Conservation (phyloP, 2,113 vertebrate species). For the Callionymus lyra region DNA sequence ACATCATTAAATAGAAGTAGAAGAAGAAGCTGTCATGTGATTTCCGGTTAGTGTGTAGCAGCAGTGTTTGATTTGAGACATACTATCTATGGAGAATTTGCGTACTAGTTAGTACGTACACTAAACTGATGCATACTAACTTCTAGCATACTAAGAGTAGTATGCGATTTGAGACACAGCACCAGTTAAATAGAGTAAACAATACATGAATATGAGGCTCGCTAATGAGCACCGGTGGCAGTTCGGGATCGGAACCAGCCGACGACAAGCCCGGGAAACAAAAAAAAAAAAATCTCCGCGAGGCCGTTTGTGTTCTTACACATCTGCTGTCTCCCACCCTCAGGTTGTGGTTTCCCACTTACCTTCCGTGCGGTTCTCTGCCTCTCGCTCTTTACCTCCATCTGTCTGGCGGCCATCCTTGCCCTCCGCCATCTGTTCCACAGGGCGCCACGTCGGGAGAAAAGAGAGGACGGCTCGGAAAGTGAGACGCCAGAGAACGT, state of each 20-base stretch:
- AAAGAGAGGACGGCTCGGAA: constrained; percentile 12
- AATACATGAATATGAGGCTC: constrained; percentile 48
- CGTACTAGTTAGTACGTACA: too few relatives aligned
- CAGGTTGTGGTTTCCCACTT: constrained; percentile 32
- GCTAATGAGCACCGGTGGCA: constrained; percentile 53
- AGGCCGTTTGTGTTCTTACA: constrained; percentile 51
- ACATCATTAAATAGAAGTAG: too few relatives aligned
- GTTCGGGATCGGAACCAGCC: constrained; percentile 20
- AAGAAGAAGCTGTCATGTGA: too few relatives aligned
- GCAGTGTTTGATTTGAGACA: too few relatives aligned
- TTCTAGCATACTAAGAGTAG: too few relatives aligned
- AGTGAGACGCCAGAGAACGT: constrained; percentile 8
- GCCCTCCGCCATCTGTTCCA: constrained; percentile 53
- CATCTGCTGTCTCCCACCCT: constrained; percentile 46
- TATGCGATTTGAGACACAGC: too few relatives aligned
- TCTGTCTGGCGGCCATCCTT: constrained; percentile 48
- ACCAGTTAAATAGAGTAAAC: too few relatives aligned
- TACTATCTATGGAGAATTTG: too few relatives aligned
- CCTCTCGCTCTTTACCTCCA: constrained; percentile 27
- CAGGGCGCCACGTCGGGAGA: constrained; percentile 20
- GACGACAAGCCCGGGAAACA: constrained; percentile 22
- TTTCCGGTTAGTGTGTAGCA: too few relatives aligned
- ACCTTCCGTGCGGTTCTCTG: constrained; percentile 30
- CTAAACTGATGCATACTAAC: too few relatives aligned
- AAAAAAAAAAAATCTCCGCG: constrained; percentile 38